Percentiles rank a stretch among this genome's conserved stretches.
Conservation (phyloP, 35 echinoderm and acorn worm species). For the Heliocidaris tuberculata region DNA sequence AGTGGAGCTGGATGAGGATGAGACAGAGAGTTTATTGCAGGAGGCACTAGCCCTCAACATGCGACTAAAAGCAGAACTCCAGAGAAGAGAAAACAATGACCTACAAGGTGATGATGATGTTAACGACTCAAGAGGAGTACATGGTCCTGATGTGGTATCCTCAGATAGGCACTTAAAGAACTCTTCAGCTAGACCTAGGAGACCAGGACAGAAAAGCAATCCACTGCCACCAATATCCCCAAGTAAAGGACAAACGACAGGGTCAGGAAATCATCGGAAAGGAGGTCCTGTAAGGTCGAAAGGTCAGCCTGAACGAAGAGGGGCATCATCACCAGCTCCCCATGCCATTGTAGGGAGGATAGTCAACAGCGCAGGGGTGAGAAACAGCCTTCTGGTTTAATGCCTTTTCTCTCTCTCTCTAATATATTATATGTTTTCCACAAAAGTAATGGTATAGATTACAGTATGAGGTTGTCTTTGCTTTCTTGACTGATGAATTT, state of each 20-base stretch:
- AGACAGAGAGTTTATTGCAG: constrained; percentile 30
- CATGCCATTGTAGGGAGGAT: constrained; percentile 23
- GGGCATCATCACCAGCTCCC: constrained; percentile 5
- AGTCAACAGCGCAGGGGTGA: constrained; percentile 22
- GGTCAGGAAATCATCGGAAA: constrained; percentile 7
- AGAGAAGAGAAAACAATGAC: constrained; percentile 29
- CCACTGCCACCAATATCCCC: constrained; percentile 27
- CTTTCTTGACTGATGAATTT: no score
- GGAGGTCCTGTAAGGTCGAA: not conserved
- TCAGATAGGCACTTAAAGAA: not conserved
- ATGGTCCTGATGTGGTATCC: not conserved
- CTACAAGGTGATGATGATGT: not conserved
- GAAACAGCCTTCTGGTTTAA: not conserved
- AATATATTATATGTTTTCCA: no score
- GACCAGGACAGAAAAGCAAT: constrained; percentile 40
- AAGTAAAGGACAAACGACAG: constrained; percentile 20
- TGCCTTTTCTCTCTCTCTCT: no score
- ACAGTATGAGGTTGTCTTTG: no score
- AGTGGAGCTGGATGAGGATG: constrained; percentile 24
- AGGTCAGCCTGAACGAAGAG: not conserved
- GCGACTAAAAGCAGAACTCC: constrained; percentile 29
- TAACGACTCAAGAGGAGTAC: no score
- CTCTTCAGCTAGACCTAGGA: not conserved
- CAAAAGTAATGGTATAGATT: no score
- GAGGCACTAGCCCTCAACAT: constrained; percentile 23